A percentile compares a stretch with the other conserved stretches of the same genome.
phyloP scores from a whole-genome alignment of 2,113 vertebrate genomes.

The Sebastes schlegelii region DNA sequence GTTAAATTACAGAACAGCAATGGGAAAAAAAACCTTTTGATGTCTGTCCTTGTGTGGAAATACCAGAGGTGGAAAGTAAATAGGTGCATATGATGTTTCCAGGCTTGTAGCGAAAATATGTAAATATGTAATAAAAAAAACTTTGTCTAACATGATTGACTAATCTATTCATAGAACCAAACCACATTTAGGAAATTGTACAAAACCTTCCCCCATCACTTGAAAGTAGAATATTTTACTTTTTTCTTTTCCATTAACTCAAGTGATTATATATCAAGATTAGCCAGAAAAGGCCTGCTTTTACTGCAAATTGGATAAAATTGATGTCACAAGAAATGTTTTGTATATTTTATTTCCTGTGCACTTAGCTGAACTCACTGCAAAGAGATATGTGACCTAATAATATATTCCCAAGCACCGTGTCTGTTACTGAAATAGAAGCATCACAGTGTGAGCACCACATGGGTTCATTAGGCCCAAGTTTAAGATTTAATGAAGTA shows the following conservation, averaged over 20 bases:
- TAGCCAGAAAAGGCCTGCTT: not conserved
- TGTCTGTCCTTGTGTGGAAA: not conserved
- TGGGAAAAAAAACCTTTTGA: not conserved
- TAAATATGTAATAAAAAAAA: not conserved
- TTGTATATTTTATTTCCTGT: not conserved
- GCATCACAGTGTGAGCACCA: conserved; percentile 32
- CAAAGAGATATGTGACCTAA: conserved; percentile 8
- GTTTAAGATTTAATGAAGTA: conserved; percentile 62
- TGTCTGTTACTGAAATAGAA: conserved; percentile 52
- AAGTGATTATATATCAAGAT: not conserved
- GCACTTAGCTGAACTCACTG: not conserved
- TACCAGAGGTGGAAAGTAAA: not conserved
- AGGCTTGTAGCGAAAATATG: not conserved
- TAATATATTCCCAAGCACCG: conserved; percentile 16
- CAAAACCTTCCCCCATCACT: not conserved
- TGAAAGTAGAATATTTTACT: not conserved
- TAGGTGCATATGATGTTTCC: not conserved
- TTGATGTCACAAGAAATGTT: not conserved
- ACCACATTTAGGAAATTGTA: not conserved
- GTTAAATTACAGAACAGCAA: not conserved
- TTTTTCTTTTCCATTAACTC: not conserved
- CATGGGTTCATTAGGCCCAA: conserved; percentile 41
- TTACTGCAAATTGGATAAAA: not conserved
- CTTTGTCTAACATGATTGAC: not conserved
- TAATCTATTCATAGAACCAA: not conserved